A percentile compares a stretch with the other conserved stretches of the same genome.
These are phyloP conservation scores for Mesorhabditis sp. DNA, from an alignment of 2,888 invertebrate species.

Conservation along the genomic window DNA sequence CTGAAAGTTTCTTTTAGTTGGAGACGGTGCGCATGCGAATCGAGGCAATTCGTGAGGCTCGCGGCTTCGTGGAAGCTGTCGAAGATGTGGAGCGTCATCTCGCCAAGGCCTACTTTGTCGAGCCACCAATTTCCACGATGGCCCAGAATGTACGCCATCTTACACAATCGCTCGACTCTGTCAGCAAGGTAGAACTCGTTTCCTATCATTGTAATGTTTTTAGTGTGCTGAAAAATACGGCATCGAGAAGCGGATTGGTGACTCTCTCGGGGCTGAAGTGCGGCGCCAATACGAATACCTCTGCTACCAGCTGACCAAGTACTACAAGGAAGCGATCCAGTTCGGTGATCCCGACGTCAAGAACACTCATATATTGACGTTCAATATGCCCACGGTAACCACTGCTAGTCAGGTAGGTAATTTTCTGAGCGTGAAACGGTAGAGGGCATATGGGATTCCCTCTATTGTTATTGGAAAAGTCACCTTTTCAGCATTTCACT, in stretches of 20 bases:
- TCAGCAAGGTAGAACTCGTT: not conserved
- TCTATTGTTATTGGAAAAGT: not conserved
- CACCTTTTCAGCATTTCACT: not conserved
- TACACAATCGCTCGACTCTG: not conserved
- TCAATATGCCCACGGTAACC: too few relatives aligned
- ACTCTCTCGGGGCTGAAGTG: not conserved
- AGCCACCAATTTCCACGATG: not conserved
- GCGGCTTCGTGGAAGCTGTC: not conserved
- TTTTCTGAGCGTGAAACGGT: not conserved
- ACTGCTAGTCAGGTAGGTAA: too few relatives aligned
- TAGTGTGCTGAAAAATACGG: conserved; percentile 1
- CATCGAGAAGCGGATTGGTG: not conserved
- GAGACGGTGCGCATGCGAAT: not conserved
- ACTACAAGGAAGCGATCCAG: not conserved
- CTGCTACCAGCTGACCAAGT: not conserved
- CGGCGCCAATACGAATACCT: conserved; percentile 4
- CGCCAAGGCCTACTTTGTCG: not conserved
- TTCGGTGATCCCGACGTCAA: not conserved
- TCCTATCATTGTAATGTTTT: not conserved
- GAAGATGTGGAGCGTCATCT: conserved; percentile 2
- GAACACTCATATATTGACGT: too few relatives aligned
- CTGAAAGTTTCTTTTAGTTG: not conserved
- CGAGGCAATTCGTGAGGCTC: not conserved
- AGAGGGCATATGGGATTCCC: not conserved
- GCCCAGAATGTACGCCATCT: not conserved